Base-by-base conservation (phyloP, 2,888 invertebrate genomes). In the Taphrorychus bicolor region DNA sequence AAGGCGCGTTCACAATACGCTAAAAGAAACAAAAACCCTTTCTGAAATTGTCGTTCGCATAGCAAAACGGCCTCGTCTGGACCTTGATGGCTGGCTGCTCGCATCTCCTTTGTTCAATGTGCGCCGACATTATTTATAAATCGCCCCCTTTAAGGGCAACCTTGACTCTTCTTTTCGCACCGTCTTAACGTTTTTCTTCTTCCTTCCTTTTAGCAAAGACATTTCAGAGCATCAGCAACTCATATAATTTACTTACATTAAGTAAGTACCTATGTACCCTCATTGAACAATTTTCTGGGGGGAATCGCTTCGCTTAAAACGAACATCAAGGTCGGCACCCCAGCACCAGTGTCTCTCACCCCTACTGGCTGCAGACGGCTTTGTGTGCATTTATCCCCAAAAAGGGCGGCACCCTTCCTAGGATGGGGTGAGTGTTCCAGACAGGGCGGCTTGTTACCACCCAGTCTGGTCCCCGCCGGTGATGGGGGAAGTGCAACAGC, bases 371-470 rank as follows among this genome's bases (percentile, higher is more conserved):
- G 64, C 58, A 63, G 64, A 66, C 66, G 66, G 52, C 49, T 45
- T 24, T 42, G 62, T 61, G 59, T n/a, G n/a, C 56, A 68, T 59
- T 63, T 63, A 56, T 41, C 62, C 64, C 56, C 19, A 60, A 66
- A 59, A 66, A 65, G 65, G 66, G 69, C 69, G 69, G 66, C 61
- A 59, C 69, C 65, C 69, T 59, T 18, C 24, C 41, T 49, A n/a
- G 18, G 60, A 65, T 70, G 66, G 70, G 70, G 70, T 70, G 70
- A 66, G 62, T 49, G 66, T 18, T 53, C 62, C 66, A 70, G 70
- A 70, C 70, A 63, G 66, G 69, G 69, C 52, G 69, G 65, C 62
- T 66, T 48, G 23, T 41, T 49, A 45, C 66, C 70, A 21, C 49
- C 66, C 66, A 53, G 66, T 62, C 63, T 66, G 66, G 32, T 19